Evolutionary conservation across 2,797 vertebrate genomes (phyloP).

Genomic region (Danio kyathit): DNA sequence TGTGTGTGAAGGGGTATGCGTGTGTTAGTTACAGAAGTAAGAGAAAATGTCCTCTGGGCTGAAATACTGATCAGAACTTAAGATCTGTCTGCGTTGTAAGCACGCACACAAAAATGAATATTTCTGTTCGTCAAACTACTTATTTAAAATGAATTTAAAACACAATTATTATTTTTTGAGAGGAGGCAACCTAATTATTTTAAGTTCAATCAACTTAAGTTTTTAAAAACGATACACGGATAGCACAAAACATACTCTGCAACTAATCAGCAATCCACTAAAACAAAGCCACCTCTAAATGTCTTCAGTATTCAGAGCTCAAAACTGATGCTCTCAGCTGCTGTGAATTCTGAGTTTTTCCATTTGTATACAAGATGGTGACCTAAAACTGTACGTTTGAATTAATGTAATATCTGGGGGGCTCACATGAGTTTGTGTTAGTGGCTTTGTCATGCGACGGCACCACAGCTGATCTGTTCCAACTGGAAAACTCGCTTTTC

Average conservation of each 20-base stretch:
- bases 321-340: conserved; percentile 11
- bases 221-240: too few species aligned
- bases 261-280: conserved; percentile 10
- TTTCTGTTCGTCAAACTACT: too few species aligned
- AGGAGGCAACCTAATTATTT: too few species aligned
- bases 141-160: too few species aligned
- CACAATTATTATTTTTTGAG: too few species aligned
- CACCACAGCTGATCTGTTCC: neutral
- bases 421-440: conserved; percentile 22
- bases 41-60: conserved; percentile 41
- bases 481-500: neutral
- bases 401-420: conserved; percentile 42
- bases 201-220: too few species aligned
- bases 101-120: too few species aligned
- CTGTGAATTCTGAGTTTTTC: conserved; percentile 36
- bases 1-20: conserved; percentile 3
- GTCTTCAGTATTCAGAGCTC: conserved; percentile 14
- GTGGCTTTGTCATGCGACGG: conserved; percentile 8
- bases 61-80: conserved; percentile 29
- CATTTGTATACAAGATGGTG: conserved; percentile 49
- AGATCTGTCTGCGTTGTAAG: neutral
- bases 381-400: conserved; percentile 55
- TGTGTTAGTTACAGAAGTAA: conserved; percentile 22
- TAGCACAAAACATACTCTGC: conserved; percentile 2
- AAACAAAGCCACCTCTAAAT: conserved; percentile 18